Evolutionary conservation across 2,888 invertebrate species (phyloP).

Genomic region (Rhagonycha fulva): DNA sequence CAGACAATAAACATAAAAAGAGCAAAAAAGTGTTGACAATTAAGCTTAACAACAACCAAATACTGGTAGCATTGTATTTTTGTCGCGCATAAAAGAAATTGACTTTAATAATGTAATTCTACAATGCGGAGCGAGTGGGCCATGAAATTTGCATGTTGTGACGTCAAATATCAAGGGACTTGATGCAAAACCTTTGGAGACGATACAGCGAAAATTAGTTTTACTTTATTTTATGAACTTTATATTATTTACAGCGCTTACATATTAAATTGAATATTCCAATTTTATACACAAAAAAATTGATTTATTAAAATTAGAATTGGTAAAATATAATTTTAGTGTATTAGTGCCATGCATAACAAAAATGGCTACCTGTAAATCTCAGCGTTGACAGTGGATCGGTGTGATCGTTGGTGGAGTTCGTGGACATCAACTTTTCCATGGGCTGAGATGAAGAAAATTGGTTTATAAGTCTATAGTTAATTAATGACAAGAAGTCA

Average conservation of each 20-base stretch:
- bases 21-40: slow-evolving; percentile 50
- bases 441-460: no score
- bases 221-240: slow-evolving; percentile 12
- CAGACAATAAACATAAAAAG: slow-evolving; percentile 48
- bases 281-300: not conserved
- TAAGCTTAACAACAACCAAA: slow-evolving; percentile 51
- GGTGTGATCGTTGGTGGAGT: no score
- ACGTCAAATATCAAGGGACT: slow-evolving; percentile 41
- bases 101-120: slow-evolving; percentile 50
- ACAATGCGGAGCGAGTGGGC: slow-evolving; percentile 41
- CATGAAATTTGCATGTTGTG: slow-evolving; percentile 48
- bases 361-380: no score
- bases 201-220: slow-evolving; percentile 36
- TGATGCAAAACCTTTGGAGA: slow-evolving; percentile 41
- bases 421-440: no score
- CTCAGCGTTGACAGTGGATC: no score
- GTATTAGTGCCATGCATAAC: no score
- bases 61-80: slow-evolving; percentile 38
- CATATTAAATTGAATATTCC: not conserved
- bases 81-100: slow-evolving; percentile 48
- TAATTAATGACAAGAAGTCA: no score
- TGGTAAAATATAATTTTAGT: no score
- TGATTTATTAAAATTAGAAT: not conserved
- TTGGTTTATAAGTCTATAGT: no score
- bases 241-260: not conserved